Conservation (phyloP, 2,797 vertebrate genomes). For the Chrosomus eos region DNA sequence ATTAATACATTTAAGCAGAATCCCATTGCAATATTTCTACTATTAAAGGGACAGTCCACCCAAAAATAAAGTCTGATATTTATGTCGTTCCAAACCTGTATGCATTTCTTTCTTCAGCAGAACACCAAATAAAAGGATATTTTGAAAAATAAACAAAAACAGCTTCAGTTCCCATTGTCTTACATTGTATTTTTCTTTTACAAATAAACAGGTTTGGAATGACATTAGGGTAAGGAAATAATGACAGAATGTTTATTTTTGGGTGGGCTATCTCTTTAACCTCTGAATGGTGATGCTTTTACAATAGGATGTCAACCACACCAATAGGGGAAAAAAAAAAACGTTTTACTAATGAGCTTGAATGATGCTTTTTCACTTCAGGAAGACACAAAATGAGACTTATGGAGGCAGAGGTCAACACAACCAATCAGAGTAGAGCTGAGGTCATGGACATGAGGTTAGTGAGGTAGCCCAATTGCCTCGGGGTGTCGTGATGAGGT, state of each 20-base stretch:
- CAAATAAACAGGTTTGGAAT: neutral
- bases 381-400: conserved; percentile 14
- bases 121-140: neutral
- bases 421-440: conserved; percentile 23
- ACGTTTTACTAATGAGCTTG: conserved; percentile 1
- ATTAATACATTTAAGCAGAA: neutral
- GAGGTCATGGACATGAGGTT: conserved; percentile 40
- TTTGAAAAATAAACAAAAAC: neutral
- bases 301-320: conserved; percentile 5
- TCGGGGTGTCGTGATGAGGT: conserved; percentile 14
- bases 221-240: neutral
- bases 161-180: neutral
- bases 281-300: neutral
- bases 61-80: neutral
- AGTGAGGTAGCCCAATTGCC: conserved; percentile 32
- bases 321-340: neutral
- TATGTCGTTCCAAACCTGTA: neutral
- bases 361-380: conserved; percentile 9
- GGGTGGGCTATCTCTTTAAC: neutral
- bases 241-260: neutral
- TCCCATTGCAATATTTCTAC: neutral
- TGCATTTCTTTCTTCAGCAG: neutral
- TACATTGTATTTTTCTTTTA: neutral
- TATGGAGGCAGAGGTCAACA: neutral
- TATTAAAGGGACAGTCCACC: neutral